Conservation (phyloP, 2,797 vertebrate species). For the Rhabdophis nuchalis region DNA sequence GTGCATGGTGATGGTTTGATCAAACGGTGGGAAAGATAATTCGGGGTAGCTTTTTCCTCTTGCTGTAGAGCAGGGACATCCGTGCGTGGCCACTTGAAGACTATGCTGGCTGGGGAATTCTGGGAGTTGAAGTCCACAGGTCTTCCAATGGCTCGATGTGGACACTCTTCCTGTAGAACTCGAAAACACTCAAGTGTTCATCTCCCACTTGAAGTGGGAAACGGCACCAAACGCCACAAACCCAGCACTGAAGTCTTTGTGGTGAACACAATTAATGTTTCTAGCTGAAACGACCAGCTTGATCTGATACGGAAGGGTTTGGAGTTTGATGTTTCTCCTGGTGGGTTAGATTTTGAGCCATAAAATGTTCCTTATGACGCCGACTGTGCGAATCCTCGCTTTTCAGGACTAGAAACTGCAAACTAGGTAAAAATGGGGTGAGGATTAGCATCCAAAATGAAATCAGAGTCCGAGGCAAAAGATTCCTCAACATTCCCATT, state of each 20-base stretch:
- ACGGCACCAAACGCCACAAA: not conserved
- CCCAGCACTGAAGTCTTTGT: not conserved
- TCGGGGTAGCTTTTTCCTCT: not conserved
- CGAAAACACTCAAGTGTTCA: slow-evolving; percentile 5
- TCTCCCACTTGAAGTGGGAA: not conserved
- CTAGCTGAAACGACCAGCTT: not conserved
- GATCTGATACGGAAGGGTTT: not conserved
- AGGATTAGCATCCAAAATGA: too few species aligned
- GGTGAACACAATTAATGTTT: not conserved
- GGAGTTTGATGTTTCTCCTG: not conserved
- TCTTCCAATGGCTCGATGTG: not conserved
- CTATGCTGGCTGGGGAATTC: not conserved
- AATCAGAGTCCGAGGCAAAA: too few species aligned
- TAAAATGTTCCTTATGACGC: not conserved
- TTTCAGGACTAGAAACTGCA: not conserved
- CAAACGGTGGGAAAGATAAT: not conserved
- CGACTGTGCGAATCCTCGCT: not conserved
- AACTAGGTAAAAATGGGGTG: not conserved
- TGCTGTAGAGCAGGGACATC: not conserved
- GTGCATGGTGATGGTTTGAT: not conserved
- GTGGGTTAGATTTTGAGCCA: not conserved
- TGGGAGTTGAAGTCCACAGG: not conserved
- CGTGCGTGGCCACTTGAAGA: not conserved
- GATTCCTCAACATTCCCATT: too few species aligned
- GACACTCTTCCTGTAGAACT: not conserved